Evolutionary conservation across 2,113 vertebrate genomes (phyloP).

Genomic region (Rallus limicola): DNA sequence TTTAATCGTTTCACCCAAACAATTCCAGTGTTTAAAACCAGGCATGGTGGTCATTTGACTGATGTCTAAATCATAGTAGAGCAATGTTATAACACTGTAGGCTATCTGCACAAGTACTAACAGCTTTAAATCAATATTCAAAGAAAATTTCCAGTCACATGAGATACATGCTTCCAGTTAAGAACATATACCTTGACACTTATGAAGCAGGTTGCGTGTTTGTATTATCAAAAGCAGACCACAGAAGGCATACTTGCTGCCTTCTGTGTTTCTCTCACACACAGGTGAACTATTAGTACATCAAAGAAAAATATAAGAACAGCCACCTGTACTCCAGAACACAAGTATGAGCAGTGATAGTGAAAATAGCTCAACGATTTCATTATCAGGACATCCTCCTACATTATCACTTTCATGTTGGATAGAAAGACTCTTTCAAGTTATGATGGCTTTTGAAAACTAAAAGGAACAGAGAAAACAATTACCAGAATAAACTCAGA

Average conservation of each 20-base stretch:
- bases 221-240: neutral
- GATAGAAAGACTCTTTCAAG: neutral
- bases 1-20: neutral
- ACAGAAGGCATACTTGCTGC: neutral
- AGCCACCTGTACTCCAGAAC: neutral
- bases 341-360: rapidly evolving
- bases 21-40: neutral
- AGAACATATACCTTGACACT: neutral
- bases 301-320: neutral
- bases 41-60: neutral
- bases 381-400: neutral
- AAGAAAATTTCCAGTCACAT: neutral
- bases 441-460: neutral
- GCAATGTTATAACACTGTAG: neutral
- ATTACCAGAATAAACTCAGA: neutral
- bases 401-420: neutral
- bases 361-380: neutral
- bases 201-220: neutral
- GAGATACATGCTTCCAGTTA: neutral
- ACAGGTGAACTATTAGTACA: neutral
- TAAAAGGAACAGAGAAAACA: neutral
- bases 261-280: neutral
- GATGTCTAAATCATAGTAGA: neutral
- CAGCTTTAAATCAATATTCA: neutral
- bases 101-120: neutral